phyloP scores from a whole-genome alignment of 2,888 invertebrate species.

The Parnassius smintheus region DNA sequence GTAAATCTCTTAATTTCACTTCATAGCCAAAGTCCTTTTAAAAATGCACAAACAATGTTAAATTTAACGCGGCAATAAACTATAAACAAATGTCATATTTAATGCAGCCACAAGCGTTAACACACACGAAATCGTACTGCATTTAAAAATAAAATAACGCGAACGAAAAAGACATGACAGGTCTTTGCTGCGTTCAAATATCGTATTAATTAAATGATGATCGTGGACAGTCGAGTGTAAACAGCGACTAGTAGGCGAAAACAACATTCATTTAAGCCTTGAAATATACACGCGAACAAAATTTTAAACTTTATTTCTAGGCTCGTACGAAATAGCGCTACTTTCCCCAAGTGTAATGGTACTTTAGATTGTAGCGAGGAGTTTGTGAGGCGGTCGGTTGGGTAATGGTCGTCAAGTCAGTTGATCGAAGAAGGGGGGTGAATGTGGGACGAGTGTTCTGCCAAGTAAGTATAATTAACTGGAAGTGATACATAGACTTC shows the following conservation, averaged over 20 bases:
- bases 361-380: constrained; percentile 45
- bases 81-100: constrained; percentile 4
- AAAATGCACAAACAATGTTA: constrained; percentile 5
- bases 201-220: constrained; percentile 74
- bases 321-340: constrained; percentile 38
- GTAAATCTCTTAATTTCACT: constrained; percentile 1
- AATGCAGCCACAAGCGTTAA: constrained; percentile 9
- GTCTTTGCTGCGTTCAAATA: constrained; percentile 65
- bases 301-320: constrained; percentile 46
- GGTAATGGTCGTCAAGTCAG: constrained; percentile 71
- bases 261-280: constrained; percentile 47
- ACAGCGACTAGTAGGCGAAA: constrained; percentile 64
- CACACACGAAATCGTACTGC: constrained; percentile 10
- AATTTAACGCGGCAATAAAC: constrained; percentile 3
- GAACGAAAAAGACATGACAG: constrained; percentile 49
- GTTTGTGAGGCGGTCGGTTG: constrained; percentile 71
- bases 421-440: constrained; percentile 73
- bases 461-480: constrained; percentile 44
- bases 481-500: constrained; percentile 49
- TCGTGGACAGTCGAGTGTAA: constrained; percentile 65
- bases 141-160: constrained; percentile 36
- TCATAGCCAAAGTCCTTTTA: not conserved
- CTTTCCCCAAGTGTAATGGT: constrained; percentile 30
- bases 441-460: constrained; percentile 68
- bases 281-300: constrained; percentile 25